Base-by-base conservation (phyloP, 2,797 vertebrate genomes). In the Enteromius argenteus region DNA sequence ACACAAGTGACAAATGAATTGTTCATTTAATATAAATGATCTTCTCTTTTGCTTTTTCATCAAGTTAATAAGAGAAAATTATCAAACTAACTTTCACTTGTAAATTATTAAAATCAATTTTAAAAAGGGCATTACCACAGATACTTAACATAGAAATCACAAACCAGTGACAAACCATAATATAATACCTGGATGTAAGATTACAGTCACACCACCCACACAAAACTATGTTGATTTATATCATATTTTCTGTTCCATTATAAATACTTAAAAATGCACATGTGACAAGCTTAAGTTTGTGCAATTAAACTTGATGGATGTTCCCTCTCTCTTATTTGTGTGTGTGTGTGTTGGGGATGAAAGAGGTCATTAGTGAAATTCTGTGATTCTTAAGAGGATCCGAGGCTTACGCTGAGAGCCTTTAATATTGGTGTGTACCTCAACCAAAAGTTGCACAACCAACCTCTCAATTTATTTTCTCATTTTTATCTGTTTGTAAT, bases 291-390 rank as follows among this genome's bases (percentile, higher is more conserved):
- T 51, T 74, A 82, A 49, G 69, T 66, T 74, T 62, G 69, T 74
- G 80, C 80, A 75, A 66, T 75, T 75, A 51, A 82, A 74, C 21
- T 27, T 73, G 58, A 81, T 62, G 27, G 56, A 74, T 74, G 53
- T 27, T 62, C 56, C 14, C 53, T 62, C 53, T 17, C 5, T 19
- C 15, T 62, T 39, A 39, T 21, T 42, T 72, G 15, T 27, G 66
- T 30, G 23, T 69, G 37, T 27, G 51, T 15, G 67, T 72, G 35
- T 35, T 60, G 27, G 39, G 42, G 30, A 64, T 82, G 44, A 82
- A 82, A 75, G 44, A 67, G 17, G 72, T 76, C 81, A 83, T 83
- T 75, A 83, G 60, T 76, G 81, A 83, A 83, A 67, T 53, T 83
- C 72, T 75, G 15, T 0, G 62, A 67, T 67, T 67, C 81, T 56